Evolutionary conservation across 2,113 vertebrate species (phyloP).

Genomic region (Oreochromis tanganicae): DNA sequence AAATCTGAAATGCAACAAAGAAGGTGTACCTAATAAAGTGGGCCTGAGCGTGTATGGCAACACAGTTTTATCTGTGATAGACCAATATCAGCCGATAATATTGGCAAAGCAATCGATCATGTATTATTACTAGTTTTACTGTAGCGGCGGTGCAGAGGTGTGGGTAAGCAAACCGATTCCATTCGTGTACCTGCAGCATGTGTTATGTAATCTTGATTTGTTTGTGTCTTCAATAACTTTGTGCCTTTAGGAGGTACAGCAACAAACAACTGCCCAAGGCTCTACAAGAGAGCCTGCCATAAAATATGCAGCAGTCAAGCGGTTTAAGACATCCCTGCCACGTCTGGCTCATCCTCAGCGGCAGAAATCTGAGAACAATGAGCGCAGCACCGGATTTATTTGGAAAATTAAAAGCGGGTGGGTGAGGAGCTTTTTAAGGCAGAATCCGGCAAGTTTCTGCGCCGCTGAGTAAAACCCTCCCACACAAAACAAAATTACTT

Average conservation of each 20-base stretch:
- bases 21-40: neutral
- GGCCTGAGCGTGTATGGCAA: neutral
- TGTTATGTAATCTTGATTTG: neutral
- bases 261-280: neutral
- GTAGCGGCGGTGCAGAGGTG: neutral
- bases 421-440: constrained; percentile 10
- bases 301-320: neutral
- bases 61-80: neutral
- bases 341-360: neutral
- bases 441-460: neutral
- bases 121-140: neutral
- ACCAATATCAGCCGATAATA: neutral
- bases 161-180: neutral
- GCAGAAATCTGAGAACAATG: neutral
- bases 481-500: constrained; percentile 13
- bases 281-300: neutral
- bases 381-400: neutral
- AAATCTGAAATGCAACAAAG: neutral
- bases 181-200: neutral
- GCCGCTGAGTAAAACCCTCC: constrained; percentile 18
- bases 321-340: neutral
- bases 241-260: neutral
- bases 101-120: neutral
- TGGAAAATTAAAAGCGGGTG: neutral
- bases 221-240: neutral